These are phyloP conservation scores for Elysia crispata DNA, from an alignment of 2,888 invertebrate genomes.

Conservation along the genomic window DNA sequence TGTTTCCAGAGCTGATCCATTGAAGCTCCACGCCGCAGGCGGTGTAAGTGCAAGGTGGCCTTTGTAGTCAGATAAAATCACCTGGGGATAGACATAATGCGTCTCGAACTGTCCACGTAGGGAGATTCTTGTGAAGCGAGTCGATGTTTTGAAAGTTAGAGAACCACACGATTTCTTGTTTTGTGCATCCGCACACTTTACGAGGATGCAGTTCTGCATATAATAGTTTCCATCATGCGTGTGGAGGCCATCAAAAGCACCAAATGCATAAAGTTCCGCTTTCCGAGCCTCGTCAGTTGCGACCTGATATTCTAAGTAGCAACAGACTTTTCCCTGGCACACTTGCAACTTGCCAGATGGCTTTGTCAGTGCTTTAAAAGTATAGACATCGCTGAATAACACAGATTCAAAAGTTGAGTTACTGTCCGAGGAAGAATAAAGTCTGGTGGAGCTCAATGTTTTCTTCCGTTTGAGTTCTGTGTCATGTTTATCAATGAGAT, in stretches of 20 bases:
- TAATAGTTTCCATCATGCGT: conserved; percentile 62
- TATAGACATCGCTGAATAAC: conserved; percentile 59
- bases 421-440: not conserved
- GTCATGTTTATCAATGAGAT: no score
- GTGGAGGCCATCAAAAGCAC: conserved; percentile 67
- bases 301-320: conserved; percentile 55
- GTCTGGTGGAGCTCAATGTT: not conserved
- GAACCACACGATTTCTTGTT: conserved; percentile 54
- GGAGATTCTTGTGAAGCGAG: conserved; percentile 52
- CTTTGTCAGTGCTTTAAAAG: conserved; percentile 54
- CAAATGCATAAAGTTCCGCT: conserved; percentile 61
- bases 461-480: not conserved
- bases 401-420: conserved; percentile 45
- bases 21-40: conserved; percentile 49
- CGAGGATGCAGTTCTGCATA: conserved; percentile 62
- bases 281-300: not conserved
- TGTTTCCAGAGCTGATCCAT: conserved; percentile 43
- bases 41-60: conserved; percentile 48
- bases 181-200: conserved; percentile 57
- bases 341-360: conserved; percentile 52
- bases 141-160: conserved; percentile 47
- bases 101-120: conserved; percentile 57
- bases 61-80: conserved; percentile 50
- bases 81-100: conserved; percentile 59
- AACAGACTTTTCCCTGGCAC: conserved; percentile 63